Percentiles rank a stretch among this genome's conserved stretches.
phyloP scores from a whole-genome alignment of 2,113 vertebrate species.

The Lampris incognitus region DNA sequence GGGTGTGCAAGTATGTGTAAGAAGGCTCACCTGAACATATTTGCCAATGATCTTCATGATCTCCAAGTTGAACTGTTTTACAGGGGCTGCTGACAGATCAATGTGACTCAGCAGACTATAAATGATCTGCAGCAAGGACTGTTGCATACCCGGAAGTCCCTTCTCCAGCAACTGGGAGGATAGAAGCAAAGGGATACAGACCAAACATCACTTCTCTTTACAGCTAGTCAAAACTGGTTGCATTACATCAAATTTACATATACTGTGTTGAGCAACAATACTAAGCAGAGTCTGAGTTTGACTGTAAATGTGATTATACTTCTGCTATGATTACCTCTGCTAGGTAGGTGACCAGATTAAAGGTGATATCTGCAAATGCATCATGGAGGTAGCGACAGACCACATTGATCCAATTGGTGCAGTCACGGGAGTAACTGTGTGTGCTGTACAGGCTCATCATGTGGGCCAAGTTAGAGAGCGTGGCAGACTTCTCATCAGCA shows the following conservation, averaged over 20 bases:
- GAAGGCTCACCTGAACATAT: constrained; percentile 93
- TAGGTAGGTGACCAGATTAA: constrained; percentile 94
- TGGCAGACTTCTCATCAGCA: constrained; percentile 92
- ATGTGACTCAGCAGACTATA: constrained; percentile 96
- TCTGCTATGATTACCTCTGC: constrained; percentile 87
- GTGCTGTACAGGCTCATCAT: constrained; percentile 99
- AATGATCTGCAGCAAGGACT: constrained; percentile 95
- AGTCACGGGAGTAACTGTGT: constrained; percentile 97
- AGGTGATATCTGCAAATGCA: constrained; percentile 93
- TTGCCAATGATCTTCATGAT: constrained; percentile 99
- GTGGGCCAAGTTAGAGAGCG: constrained; percentile 95
- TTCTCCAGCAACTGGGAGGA: constrained; percentile 91
- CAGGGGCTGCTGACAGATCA: constrained; percentile 93
- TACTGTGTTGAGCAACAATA: background rate
- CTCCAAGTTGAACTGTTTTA: constrained; percentile 98
- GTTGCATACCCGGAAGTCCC: constrained; percentile 95
- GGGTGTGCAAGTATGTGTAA: no score
- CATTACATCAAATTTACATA: background rate
- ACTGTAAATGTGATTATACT: background rate
- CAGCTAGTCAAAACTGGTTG: background rate
- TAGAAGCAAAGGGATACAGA: constrained; percentile 64
- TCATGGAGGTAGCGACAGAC: constrained; percentile 97
- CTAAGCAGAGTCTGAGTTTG: background rate
- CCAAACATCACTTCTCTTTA: background rate
- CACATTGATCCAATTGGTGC: constrained; percentile 97